Percentiles rank a stretch among this genome's conserved stretches.
phyloP scores from a whole-genome alignment of 1,140 invertebrate species.

The Anagrus nilaparvatae region DNA sequence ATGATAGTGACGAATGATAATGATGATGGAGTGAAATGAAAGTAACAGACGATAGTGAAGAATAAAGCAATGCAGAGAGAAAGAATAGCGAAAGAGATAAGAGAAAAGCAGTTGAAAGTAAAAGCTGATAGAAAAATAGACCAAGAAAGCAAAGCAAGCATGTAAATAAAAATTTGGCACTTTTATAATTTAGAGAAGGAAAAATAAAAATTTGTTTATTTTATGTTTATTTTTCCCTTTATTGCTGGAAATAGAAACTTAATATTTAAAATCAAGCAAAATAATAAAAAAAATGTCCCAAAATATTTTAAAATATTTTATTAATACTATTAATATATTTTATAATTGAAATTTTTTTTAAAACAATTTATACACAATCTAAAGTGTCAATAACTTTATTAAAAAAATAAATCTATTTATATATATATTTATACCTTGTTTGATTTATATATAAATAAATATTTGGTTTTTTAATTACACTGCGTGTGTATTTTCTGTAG shows the following conservation, averaged over 20 bases:
- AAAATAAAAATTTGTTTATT: too few relatives aligned
- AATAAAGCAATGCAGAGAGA: constrained; percentile 5
- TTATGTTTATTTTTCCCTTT: constrained; percentile 27
- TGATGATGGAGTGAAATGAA: constrained; percentile 1
- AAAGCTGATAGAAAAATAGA: constrained; percentile 22
- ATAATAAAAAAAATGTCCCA: constrained; percentile 13
- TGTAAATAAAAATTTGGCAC: too few relatives aligned
- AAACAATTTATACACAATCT: too few relatives aligned
- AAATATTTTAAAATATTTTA: constrained; percentile 7
- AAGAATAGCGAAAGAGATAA: constrained; percentile 8
- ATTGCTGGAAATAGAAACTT: constrained; percentile 31
- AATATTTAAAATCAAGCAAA: constrained; percentile 18
- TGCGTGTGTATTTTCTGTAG: too few relatives aligned
- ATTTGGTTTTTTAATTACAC: too few relatives aligned
- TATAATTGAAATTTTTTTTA: too few relatives aligned
- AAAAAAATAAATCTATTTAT: too few relatives aligned
- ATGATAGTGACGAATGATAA: background rate
- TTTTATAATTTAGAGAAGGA: too few relatives aligned
- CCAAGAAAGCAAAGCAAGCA: constrained; percentile 22
- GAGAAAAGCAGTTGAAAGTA: constrained; percentile 20
- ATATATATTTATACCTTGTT: too few relatives aligned
- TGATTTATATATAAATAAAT: too few relatives aligned
- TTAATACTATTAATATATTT: constrained; percentile 7
- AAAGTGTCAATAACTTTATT: too few relatives aligned
- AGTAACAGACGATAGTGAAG: constrained; percentile 4